Base-by-base conservation (phyloP, 2,888 invertebrate species). In the Morpho achilles region DNA sequence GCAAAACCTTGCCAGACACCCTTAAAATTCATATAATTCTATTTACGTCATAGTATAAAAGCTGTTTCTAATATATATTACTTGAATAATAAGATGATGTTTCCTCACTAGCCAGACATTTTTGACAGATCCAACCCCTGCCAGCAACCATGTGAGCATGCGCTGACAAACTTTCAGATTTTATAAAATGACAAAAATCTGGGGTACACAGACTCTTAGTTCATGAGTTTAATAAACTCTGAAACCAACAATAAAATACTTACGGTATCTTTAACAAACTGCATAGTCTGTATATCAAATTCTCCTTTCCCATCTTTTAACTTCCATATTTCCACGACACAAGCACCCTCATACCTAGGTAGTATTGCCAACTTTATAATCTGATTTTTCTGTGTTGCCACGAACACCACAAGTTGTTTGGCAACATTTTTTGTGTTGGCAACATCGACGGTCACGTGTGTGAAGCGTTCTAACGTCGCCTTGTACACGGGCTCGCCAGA, bases 301-400 rank as follows among this genome's bases (percentile, higher is more conserved):
- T 84, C 84, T 1, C 87, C 82, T 16, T 92, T 89, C 7, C 91
- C 89, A 2, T 92, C 91, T 44, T 93, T 89, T 8, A 95, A 91
- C 68, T 94, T 94, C 94, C 98, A 96, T 65, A 95, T 93, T 81
- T 98, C 98, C 9, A 98, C 93, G 50, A 97, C 86, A 74, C 98
- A 98, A 0, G 96, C 93, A 63, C 94, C 93, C 56, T 93, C 92
- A 0, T 93, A 91, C 39, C 91, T 82, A 0, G 96, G 95, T 62
- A 96, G 83, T 8, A 96, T 92, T 0, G 95, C 93, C 71, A 98
- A 91, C 82, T 98, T 98, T 72, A 96, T 93, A 16, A 98, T 93
- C 43, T 93, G 82, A 1, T 96, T 96, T 3, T 92, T 92, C 32
- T 92, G 91, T 1, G 96, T 97, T 1, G 96, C 94, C 42, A 97